These are phyloP conservation scores for Caprella mutica DNA, from an alignment of 2,888 invertebrate genomes.

Conservation along the genomic window DNA sequence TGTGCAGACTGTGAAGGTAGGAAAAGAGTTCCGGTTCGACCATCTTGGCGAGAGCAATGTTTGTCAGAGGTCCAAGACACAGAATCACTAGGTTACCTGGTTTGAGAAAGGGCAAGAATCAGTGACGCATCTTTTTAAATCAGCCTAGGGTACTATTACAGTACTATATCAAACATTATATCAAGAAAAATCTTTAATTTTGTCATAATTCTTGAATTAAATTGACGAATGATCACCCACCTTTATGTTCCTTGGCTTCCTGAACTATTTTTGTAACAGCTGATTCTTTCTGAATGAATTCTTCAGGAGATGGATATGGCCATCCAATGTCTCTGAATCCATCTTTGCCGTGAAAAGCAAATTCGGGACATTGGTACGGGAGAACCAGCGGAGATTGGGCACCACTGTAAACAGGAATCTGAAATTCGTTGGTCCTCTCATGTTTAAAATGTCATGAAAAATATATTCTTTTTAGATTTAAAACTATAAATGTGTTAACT, in stretches of 20 bases:
- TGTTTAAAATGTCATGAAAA: too few relatives aligned
- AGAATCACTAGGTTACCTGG: slow-evolving; percentile 19
- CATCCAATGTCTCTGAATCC: slow-evolving; percentile 46
- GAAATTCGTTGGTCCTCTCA: too few relatives aligned
- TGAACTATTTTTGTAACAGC: slow-evolving; percentile 43
- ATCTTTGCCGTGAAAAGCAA: slow-evolving; percentile 41
- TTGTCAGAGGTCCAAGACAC: slow-evolving; percentile 60
- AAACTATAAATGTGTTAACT: too few relatives aligned
- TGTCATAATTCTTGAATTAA: too few relatives aligned
- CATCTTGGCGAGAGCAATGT: slow-evolving; percentile 60
- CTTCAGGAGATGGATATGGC: slow-evolving; percentile 39
- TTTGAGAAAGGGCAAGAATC: too few relatives aligned
- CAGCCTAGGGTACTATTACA: too few relatives aligned
- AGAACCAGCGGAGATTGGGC: slow-evolving; percentile 13
- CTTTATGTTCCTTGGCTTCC: slow-evolving; percentile 39
- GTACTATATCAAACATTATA: too few relatives aligned
- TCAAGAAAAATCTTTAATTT: too few relatives aligned
- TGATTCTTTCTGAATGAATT: slow-evolving; percentile 40
- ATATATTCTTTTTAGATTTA: too few relatives aligned
- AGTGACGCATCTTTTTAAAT: too few relatives aligned
- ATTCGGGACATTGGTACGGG: slow-evolving; percentile 32
- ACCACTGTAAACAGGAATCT: slow-evolving; percentile 28
- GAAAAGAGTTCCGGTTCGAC: slow-evolving; percentile 54
- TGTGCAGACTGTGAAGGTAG: slow-evolving; percentile 54
- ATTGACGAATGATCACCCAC: too few relatives aligned